Conservation (phyloP, 2,888 invertebrate species). For the Eupithecia centaureata region DNA sequence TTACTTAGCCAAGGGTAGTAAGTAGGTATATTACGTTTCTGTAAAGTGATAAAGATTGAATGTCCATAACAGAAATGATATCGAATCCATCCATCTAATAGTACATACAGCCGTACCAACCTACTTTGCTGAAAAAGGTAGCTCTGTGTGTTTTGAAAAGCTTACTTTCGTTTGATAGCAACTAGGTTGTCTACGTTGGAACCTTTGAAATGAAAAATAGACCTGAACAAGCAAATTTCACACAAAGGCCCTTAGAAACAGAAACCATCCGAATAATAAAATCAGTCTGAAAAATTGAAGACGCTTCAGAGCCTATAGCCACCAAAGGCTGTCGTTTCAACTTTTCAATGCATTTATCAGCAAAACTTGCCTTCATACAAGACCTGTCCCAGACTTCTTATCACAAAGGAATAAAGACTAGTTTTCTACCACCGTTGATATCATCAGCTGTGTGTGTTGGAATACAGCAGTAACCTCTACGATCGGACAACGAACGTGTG, state of each 20-base stretch:
- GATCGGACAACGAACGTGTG: conserved; percentile 76
- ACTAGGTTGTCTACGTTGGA: neutral
- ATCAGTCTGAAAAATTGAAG: conserved; percentile 39
- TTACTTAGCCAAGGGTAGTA: neutral
- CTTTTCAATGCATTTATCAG: conserved; percentile 56
- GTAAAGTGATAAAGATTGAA: neutral
- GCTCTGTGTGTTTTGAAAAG: neutral
- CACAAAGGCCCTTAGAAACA: neutral
- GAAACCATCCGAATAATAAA: conserved; percentile 6
- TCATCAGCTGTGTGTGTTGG: conserved; percentile 30
- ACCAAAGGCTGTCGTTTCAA: conserved; percentile 51
- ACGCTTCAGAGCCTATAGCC: conserved; percentile 49
- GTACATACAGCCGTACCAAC: too few species aligned
- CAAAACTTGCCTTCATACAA: conserved; percentile 32
- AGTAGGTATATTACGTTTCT: neutral
- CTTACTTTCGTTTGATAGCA: neutral
- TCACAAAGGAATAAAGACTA: conserved; percentile 34
- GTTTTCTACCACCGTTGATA: conserved; percentile 31
- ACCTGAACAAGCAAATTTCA: conserved; percentile 4
- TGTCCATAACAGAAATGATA: too few species aligned
- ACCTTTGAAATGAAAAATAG: neutral
- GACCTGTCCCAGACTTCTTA: neutral
- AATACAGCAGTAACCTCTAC: conserved; percentile 69
- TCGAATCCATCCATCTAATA: too few species aligned
- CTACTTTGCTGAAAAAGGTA: neutral